These are phyloP conservation scores for Stercorarius parasiticus DNA, from an alignment of 2,113 vertebrate genomes.

Conservation along the genomic window DNA sequence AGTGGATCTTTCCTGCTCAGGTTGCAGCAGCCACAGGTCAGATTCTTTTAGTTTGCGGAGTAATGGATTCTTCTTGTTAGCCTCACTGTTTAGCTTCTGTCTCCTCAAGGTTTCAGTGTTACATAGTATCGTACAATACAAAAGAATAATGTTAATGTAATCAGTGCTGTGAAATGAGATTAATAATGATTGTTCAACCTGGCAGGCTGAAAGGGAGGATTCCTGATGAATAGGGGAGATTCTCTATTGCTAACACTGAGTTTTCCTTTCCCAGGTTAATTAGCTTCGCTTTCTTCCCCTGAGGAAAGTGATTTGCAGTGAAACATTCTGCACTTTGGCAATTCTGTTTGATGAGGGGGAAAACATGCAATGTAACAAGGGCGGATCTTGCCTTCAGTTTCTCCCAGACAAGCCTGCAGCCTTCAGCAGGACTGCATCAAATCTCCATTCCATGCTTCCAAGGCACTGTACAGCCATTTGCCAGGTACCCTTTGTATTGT, in stretches of 20 bases:
- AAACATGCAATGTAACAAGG: neutral
- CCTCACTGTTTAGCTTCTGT: neutral
- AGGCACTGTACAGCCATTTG: neutral
- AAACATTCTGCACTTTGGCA: neutral
- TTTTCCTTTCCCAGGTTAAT: neutral
- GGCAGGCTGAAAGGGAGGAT: neutral
- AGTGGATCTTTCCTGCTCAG: neutral
- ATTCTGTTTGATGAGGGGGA: neutral
- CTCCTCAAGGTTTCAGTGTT: neutral
- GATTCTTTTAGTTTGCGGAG: neutral
- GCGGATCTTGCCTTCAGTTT: neutral
- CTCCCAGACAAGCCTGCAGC: neutral
- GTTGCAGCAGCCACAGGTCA: neutral
- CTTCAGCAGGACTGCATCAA: neutral
- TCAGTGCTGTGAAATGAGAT: neutral
- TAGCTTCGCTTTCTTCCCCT: neutral
- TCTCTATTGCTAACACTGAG: neutral
- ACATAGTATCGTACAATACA: neutral
- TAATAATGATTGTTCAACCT: neutral
- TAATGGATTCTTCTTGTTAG: neutral
- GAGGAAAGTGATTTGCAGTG: neutral
- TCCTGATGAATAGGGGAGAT: neutral
- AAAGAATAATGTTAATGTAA: constrained; percentile 8
- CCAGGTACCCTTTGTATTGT: neutral
- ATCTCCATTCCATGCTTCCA: neutral